Base-by-base conservation (phyloP, 2,888 invertebrate genomes). In the Horisme vitalbata region DNA sequence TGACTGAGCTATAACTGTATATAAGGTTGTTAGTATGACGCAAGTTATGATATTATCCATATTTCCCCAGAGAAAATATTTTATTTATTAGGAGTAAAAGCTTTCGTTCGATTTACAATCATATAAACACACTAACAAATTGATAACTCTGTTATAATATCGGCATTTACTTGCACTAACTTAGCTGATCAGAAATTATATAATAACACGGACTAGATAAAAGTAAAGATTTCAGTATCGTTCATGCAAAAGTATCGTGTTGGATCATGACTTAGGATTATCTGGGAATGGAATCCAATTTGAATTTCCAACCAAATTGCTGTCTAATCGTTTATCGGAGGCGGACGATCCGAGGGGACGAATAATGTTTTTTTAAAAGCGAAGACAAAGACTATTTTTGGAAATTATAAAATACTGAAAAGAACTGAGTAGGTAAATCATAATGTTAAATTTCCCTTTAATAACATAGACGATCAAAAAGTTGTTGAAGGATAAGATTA, bases 291-390 rank as follows among this genome's bases (percentile, higher is more conserved):
- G 45, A 65, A 71, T 69, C 55, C 45, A 50, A 65, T 68, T 70
- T 60, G 57, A 63, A 69, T 66, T 61, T 64, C 48, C 49, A 55
- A 63, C 54, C 55, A 55, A 64, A 68, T 65, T 66, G 62, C 60
- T 66, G 65, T 65, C 56, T 59, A 68, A 65, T 62, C 63, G 57
- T 64, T 64, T 62, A 68, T 65, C 58, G 53, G 52, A 52, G 24
- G 26, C 47, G 55, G 48, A 28, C 60, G 57, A 62, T 51, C 57
- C 55, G 52, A 52, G 43, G 54, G 39, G 39, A n/a, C n/a, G n/a
- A n/a, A n/a, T n/a, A n/a, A n/a, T n/a, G n/a, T n/a, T n/a, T n/a
- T n/a, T n/a, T n/a, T n/a, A n/a, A n/a, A n/a, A n/a, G n/a, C n/a
- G n/a, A n/a, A n/a, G n/a, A n/a, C n/a, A n/a, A n/a, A n/a, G n/a